Evolutionary conservation across 2,888 invertebrate genomes (phyloP).

Genomic region (Hirtodrosophila trivittata): DNA sequence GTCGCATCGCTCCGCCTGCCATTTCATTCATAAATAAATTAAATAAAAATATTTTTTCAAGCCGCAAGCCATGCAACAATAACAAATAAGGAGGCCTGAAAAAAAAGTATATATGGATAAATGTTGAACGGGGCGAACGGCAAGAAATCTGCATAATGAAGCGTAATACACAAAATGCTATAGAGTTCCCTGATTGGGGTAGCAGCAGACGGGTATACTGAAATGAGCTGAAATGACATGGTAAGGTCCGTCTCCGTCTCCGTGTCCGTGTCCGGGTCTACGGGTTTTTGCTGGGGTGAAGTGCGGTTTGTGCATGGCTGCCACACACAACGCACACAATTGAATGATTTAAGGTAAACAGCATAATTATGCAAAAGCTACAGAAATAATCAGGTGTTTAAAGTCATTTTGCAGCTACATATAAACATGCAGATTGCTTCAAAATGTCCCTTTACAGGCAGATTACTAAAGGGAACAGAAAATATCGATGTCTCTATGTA

Average conservation of each 20-base stretch:
- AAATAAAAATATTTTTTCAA: conserved; percentile 81
- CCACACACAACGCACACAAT: conserved; percentile 30
- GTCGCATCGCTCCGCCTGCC: conserved; percentile 15
- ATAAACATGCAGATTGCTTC: no score
- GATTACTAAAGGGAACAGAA: no score
- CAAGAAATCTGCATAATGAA: conserved; percentile 80
- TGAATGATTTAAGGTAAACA: conserved; percentile 54
- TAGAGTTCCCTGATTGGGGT: conserved; percentile 65
- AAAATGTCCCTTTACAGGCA: no score
- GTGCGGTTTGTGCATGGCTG: conserved; percentile 43
- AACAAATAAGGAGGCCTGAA: conserved; percentile 63
- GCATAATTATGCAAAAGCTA: conserved; percentile 46
- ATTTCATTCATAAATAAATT: conserved; percentile 81
- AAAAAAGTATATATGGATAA: conserved; percentile 38
- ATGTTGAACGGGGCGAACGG: conserved; percentile 21
- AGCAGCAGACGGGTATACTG: conserved; percentile 2
- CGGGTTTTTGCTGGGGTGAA: conserved; percentile 27
- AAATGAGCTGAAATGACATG: conserved; percentile 10
- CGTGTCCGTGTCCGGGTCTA: not conserved
- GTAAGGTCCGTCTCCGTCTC: no score
- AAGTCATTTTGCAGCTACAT: conserved; percentile 2
- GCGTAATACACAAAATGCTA: conserved; percentile 77
- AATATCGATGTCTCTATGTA: no score
- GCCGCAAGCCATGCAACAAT: conserved; percentile 79
- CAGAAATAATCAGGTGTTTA: conserved; percentile 15